phyloP scores from a whole-genome alignment of 2,113 vertebrate genomes.

The Scytalopus superciliaris region DNA sequence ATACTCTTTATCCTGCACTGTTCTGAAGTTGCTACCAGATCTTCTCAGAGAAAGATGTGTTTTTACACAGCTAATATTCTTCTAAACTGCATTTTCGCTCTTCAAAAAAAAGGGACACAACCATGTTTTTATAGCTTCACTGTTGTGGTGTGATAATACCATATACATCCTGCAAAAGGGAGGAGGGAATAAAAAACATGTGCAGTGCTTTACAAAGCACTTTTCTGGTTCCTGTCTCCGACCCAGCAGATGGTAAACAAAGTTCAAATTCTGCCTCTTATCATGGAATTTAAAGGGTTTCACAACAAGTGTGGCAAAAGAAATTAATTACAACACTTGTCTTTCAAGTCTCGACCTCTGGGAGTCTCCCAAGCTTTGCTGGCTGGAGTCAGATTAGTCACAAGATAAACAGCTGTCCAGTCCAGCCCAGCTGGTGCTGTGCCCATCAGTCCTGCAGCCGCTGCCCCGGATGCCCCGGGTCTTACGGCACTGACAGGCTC shows the following conservation, averaged over 20 bases:
- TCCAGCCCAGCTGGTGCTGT: too few species aligned
- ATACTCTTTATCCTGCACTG: neutral
- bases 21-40: neutral
- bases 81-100: neutral
- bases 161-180: neutral
- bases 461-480: neutral
- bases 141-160: neutral
- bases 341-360: slow-evolving; percentile 33
- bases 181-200: neutral
- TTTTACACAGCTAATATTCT: neutral
- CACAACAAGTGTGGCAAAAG: slow-evolving; percentile 14
- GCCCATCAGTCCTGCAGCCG: too few species aligned
- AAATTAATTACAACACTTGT: slow-evolving; percentile 44
- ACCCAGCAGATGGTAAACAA: neutral
- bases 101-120: neutral
- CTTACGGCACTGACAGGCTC: neutral
- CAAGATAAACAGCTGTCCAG: neutral
- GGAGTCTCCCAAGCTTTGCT: slow-evolving; percentile 11
- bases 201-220: neutral
- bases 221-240: slow-evolving; percentile 7
- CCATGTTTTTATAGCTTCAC: slow-evolving; percentile 15
- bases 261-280: slow-evolving; percentile 25
- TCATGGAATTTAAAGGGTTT: slow-evolving; percentile 9
- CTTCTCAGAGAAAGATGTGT: neutral
- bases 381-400: slow-evolving; percentile 25